These are phyloP conservation scores for Enteromius treurensis DNA, from an alignment of 2,797 vertebrate species.

Conservation along the genomic window DNA sequence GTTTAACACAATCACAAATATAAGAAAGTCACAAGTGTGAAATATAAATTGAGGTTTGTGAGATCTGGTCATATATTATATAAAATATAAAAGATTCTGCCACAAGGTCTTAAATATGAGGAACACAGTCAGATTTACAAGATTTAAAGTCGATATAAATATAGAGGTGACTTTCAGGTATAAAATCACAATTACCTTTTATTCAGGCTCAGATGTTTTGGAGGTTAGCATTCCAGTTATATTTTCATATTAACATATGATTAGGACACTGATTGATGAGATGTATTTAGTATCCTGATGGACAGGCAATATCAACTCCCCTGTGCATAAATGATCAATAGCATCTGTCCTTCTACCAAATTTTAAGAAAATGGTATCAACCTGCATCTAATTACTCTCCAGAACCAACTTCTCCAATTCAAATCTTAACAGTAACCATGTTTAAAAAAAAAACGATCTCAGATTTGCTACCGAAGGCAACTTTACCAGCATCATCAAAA, in stretches of 20 bases:
- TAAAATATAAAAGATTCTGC: neutral
- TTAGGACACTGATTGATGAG: slow-evolving; percentile 3
- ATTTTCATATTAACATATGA: slow-evolving; percentile 3
- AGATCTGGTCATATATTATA: neutral
- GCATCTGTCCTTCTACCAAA: neutral
- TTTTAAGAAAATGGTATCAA: neutral
- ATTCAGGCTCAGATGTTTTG: slow-evolving; percentile 4
- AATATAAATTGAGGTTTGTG: neutral
- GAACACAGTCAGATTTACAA: neutral
- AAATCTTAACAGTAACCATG: slow-evolving; percentile 10
- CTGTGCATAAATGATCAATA: neutral
- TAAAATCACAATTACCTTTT: neutral
- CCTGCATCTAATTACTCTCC: neutral
- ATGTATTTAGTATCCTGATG: neutral
- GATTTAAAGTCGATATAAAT: neutral
- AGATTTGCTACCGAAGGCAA: slow-evolving; percentile 18
- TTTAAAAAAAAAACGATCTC: neutral
- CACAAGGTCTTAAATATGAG: neutral
- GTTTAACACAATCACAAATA: neutral
- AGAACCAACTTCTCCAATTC: slow-evolving; percentile 6
- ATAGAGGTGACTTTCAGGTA: neutral
- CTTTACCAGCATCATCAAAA: slow-evolving; percentile 22
- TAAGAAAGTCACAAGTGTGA: neutral
- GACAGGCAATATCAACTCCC: neutral
- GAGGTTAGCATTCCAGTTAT: neutral